Conservation (phyloP, 2,797 vertebrate species). For the Anniella stebbinsi region DNA sequence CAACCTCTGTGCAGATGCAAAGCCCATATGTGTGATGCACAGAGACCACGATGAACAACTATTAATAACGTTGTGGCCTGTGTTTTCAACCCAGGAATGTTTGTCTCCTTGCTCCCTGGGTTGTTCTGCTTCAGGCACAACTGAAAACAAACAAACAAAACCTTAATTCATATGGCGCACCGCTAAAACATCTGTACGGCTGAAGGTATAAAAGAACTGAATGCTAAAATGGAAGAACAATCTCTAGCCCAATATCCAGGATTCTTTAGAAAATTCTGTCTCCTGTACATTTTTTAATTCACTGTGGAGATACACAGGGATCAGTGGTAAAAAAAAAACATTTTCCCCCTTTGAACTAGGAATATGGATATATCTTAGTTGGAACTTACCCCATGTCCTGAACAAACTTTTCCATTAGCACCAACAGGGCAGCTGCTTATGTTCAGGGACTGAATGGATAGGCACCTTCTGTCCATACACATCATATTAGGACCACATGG, state of each 20-base stretch:
- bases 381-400: constrained; percentile 94
- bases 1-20: no score
- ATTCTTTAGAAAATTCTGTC: background rate
- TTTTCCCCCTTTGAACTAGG: background rate
- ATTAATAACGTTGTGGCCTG: background rate
- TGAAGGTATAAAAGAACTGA: background rate
- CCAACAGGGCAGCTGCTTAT: constrained; percentile 94
- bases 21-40: no score
- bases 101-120: background rate
- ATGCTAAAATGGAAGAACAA: background rate
- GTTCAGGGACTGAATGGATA: constrained; percentile 96
- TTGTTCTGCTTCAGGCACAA: background rate
- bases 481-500: constrained; percentile 99
- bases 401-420: constrained; percentile 94
- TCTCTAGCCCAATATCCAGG: background rate
- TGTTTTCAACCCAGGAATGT: background rate
- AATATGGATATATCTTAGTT: background rate
- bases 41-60: no score
- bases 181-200: background rate
- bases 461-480: constrained; percentile 99
- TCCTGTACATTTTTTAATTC: background rate
- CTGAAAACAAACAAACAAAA: background rate
- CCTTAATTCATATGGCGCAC: background rate
- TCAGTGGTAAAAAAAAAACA: background rate
- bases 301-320: background rate